Percentiles rank a stretch among this genome's conserved stretches.
Conservation (phyloP, 1,140 invertebrate genomes). For the Drosophila azteca region DNA sequence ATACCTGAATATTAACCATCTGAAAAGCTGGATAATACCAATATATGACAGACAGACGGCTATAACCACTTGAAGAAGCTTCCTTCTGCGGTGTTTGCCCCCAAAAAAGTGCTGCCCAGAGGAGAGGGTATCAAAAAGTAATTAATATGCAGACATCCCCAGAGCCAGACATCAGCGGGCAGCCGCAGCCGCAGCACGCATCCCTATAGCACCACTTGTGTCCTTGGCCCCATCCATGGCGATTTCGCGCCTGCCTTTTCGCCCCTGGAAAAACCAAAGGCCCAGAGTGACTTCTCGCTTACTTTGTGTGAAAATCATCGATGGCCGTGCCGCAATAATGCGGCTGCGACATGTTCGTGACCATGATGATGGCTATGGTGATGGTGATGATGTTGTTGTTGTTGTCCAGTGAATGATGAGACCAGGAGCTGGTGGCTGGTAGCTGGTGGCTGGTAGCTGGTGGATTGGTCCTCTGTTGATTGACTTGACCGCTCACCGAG, state of each 20-base stretch:
- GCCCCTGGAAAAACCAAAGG: constrained; percentile 1
- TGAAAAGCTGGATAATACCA: no score
- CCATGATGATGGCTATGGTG: constrained; percentile 52
- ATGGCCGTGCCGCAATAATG: constrained; percentile 78
- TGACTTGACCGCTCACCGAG: constrained; percentile 4
- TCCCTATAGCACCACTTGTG: no score
- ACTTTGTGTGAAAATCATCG: constrained; percentile 82
- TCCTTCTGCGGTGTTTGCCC: no score
- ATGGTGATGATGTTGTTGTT: no score
- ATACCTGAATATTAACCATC: no score
- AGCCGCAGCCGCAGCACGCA: neutral
- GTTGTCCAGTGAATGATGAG: constrained; percentile 42
- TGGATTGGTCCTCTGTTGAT: constrained; percentile 22
- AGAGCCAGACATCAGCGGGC: neutral
- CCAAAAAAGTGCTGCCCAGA: no score
- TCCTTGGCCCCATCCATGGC: neutral
- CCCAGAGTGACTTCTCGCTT: constrained; percentile 21
- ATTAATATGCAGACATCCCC: constrained; percentile 65
- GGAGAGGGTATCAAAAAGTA: constrained; percentile 49
- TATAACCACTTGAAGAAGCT: no score
- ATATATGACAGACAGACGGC: no score
- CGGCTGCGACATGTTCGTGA: constrained; percentile 79
- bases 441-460: no score
- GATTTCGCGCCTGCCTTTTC: neutral
- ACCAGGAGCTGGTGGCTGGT: neutral